A percentile compares a stretch with the other conserved stretches of the same genome.
Evolutionary conservation across 2,888 invertebrate species (phyloP).

Genomic region (Pristionchus fissidentatus): DNA sequence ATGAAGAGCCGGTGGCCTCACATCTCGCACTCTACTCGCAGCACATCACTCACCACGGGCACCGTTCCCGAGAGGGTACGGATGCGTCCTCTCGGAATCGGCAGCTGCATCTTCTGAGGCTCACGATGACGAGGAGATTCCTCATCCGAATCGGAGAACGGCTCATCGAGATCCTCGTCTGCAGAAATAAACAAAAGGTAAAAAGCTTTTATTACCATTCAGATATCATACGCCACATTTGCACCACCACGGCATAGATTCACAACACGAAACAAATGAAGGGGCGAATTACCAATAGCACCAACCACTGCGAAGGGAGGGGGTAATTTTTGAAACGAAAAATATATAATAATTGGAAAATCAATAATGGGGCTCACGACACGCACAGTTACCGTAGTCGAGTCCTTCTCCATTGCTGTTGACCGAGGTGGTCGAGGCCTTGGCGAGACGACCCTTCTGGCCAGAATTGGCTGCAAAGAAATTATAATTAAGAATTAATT

Average conservation of each 20-base stretch:
- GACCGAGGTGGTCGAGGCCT: slow-evolving; percentile 63
- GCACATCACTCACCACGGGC: slow-evolving; percentile 50
- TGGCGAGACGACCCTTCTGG: slow-evolving; percentile 27
- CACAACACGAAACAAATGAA: not conserved
- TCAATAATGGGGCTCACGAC: slow-evolving; percentile 38
- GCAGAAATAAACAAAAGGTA: not conserved
- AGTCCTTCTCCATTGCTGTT: slow-evolving; percentile 71
- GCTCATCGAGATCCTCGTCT: slow-evolving; percentile 74
- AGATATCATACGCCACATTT: not conserved
- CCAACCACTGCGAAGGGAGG: slow-evolving; percentile 30
- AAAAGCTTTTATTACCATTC: not conserved
- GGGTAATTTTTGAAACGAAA: not conserved
- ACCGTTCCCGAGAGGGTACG: slow-evolving; percentile 74
- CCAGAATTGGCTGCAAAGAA: slow-evolving; percentile 24
- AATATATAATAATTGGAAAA: not conserved
- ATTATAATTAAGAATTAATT: not conserved
- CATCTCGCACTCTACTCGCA: no score
- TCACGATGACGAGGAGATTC: slow-evolving; percentile 56
- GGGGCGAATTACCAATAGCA: not conserved
- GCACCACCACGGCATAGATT: not conserved
- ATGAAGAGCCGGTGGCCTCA: no score
- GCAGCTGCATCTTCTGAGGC: slow-evolving; percentile 68
- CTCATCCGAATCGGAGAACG: slow-evolving; percentile 74
- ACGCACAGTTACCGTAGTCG: slow-evolving; percentile 62
- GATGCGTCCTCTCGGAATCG: slow-evolving; percentile 72